Evolutionary conservation across 2,797 vertebrate genomes (phyloP), one percentile per base, ranked within the genome.

Genomic region (Crocidura indochinensis): DNA sequence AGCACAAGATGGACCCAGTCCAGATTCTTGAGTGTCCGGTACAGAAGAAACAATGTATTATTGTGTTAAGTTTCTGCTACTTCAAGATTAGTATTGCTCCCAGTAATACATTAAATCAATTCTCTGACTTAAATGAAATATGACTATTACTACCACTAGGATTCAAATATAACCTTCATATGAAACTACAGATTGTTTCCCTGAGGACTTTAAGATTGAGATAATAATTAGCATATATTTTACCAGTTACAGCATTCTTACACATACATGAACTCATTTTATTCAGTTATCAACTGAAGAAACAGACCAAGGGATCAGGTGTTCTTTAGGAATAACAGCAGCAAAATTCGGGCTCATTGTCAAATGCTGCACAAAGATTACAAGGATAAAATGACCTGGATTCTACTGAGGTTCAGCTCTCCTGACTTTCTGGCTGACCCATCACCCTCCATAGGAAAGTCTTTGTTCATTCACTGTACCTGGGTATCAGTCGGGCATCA

Each of bases 191-290:
- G 53, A 83, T 75, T 87, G 38, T 22, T 90, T 74, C 75, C 22
- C 69, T 72, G 83, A 29, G 53, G 79, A 10, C 29, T 3, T 26
- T 46, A 49, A 79, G 27, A 31, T 8, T 69, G 60, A 91, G 26
- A 47, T 83, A 62, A 51, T 67, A 74, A 79, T 75, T 87, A 83
- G 53, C 26, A 14, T 83, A 64, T 46, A 68, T 27, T 86, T 84
- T 73, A 75, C 47, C 31, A 71, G 53, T 51, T 87, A 65, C 29
- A 38, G 31, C 3, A 5, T n/a, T 73, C 26, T 38, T 88, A 27
- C 29, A 87, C 10, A n/a, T 78, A 65, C 19, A 76, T 60, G 31
- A 84, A 80, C 24, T 76, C 60, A 81, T 87, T 90, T 81, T 84
- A 73, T 53, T 51, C 31, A 69, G 38, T 20, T 12, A 9, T 24